Evolutionary conservation across 53 echinoderm and acorn worm species (phyloP).

Genomic region (Patiria pectinifera): DNA sequence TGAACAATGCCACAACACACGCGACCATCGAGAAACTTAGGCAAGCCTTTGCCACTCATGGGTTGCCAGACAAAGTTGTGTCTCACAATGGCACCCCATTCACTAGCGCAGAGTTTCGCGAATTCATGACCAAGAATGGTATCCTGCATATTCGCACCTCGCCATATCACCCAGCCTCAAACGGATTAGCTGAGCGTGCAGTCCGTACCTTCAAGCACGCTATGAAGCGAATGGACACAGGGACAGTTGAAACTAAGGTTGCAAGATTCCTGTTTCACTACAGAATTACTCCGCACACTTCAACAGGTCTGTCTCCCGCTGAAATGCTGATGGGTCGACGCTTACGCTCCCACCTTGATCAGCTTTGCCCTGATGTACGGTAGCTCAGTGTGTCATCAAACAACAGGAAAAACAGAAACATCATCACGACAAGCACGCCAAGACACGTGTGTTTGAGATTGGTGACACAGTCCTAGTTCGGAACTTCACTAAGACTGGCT

Average conservation of each 20-base stretch:
- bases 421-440: too few relatives aligned
- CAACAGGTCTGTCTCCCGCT: too few relatives aligned
- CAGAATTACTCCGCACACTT: too few relatives aligned
- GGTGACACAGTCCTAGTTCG: conserved; percentile 60
- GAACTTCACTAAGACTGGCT: conserved; percentile 56
- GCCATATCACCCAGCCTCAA: conserved; percentile 56
- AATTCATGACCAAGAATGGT: conserved; percentile 58
- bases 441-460: not conserved
- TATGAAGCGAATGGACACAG: conserved; percentile 38
- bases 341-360: conserved; percentile 46
- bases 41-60: conserved; percentile 57
- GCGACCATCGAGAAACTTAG: conserved; percentile 54
- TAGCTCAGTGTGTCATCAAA: not conserved
- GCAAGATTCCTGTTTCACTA: too few relatives aligned
- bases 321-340: not conserved
- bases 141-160: conserved; percentile 38
- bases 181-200: conserved; percentile 58
- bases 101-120: not conserved
- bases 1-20: conserved; percentile 51
- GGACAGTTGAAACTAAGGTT: not conserved
- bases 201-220: conserved; percentile 56
- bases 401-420: too few relatives aligned
- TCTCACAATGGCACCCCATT: not conserved
- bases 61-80: conserved; percentile 53
- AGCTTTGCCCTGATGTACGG: conserved; percentile 45